phyloP scores from a whole-genome alignment of 2,113 vertebrate species.

The Cephalopholis sonnerati region DNA sequence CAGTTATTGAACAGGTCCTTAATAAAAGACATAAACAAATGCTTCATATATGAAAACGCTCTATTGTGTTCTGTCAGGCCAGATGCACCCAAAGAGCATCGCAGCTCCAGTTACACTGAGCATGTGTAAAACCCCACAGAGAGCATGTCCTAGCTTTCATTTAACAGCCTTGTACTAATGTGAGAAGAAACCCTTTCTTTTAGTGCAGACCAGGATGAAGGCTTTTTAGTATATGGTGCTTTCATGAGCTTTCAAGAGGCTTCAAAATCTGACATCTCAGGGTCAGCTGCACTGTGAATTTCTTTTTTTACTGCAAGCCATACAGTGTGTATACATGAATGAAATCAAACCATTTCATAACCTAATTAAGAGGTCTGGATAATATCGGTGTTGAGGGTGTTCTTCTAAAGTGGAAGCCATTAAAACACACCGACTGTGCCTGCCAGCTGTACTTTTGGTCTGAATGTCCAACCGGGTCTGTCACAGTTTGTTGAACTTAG shows the following conservation, averaged over 20 bases:
- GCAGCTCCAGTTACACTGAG: too few relatives aligned
- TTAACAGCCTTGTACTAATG: too few relatives aligned
- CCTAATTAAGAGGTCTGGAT: neutral
- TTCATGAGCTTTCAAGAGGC: neutral
- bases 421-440: constrained; percentile 20
- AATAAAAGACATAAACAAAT: too few relatives aligned
- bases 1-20: too few relatives aligned
- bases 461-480: constrained; percentile 40
- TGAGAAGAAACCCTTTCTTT: neutral
- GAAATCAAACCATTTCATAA: neutral
- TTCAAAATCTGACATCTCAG: neutral
- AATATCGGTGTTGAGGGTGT: neutral
- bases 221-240: neutral
- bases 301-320: neutral
- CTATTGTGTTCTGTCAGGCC: too few relatives aligned
- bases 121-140: too few relatives aligned
- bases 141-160: too few relatives aligned
- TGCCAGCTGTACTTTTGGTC: constrained; percentile 12
- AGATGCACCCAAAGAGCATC: too few relatives aligned
- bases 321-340: neutral
- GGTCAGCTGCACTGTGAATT: neutral
- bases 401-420: constrained; percentile 12
- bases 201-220: neutral
- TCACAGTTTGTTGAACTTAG: constrained; percentile 50
- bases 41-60: too few relatives aligned